Evolutionary conservation across 2,888 invertebrate genomes (phyloP), one percentile per base, ranked within the genome.

Genomic region (Epirrhoe alternata): DNA sequence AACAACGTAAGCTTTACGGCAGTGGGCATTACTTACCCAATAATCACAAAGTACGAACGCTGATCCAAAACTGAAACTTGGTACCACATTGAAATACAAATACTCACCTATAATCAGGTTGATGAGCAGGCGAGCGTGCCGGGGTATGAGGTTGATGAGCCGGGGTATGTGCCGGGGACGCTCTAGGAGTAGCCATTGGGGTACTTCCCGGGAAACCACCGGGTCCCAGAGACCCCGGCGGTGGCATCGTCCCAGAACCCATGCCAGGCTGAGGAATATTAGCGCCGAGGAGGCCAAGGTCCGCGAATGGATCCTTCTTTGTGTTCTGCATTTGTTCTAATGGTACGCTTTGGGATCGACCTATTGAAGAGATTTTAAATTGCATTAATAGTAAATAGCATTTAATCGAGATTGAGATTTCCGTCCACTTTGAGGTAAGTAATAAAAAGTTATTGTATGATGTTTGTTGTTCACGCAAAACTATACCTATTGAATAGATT

Each of bases 231-330:
- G 51, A 33, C 17, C 60, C 81, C 60, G 70, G 66, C 52, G 71
- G 52, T 8, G 60, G 55, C 69, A 68, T 57, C 3, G 65, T 42
- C 17, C 67, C 69, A 10, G 61, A 57, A n/a, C 60, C 61, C 67
- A 64, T 61, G 7, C 45, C 55, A 14, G 62, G 33, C 47, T 33
- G 51, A 5, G 69, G 59, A 58, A 82, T 70, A 30, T 60, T 73
- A n/a, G 77, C 73, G 16, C 86, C 86, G 61, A 88, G 77, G 10
- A 85, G 77, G 58, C 95, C 95, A 33, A 97, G 92, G 80, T 96
- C 97, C 1, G 96, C 95, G 83, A 97, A 97, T 5, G 97, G 96
- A 86, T 97, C 97, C 72, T 89, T 89, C 70, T 92, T 81, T 69
- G 92, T 72, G 74, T 94, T 79, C 80, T 94, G 86, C 77, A 94